Conservation (phyloP, 2,888 invertebrate genomes). For the Emmelina monodactyla region DNA sequence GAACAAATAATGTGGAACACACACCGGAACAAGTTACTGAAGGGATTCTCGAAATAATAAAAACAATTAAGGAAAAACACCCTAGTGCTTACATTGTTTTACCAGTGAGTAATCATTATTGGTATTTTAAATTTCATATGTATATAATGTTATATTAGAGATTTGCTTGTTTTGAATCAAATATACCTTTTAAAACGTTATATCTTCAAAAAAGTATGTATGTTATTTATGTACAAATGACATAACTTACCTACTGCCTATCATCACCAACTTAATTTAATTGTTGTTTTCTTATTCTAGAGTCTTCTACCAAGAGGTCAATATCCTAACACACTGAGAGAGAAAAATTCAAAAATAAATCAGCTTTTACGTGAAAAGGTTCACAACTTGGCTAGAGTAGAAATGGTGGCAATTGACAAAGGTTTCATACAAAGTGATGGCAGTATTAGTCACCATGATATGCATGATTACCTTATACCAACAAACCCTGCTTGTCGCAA, state of each 20-base stretch:
- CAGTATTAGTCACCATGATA: slow-evolving; percentile 86
- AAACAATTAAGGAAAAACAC: slow-evolving; percentile 77
- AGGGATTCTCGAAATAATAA: slow-evolving; percentile 81
- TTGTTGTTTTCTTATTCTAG: no score
- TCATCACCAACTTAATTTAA: no score
- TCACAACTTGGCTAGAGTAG: slow-evolving; percentile 71
- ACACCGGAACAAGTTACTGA: slow-evolving; percentile 82
- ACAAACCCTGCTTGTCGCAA: slow-evolving; percentile 88
- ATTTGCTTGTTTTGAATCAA: no score
- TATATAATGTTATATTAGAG: background rate
- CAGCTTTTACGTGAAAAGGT: slow-evolving; percentile 72
- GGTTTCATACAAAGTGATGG: slow-evolving; percentile 81
- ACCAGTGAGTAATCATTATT: slow-evolving; percentile 70
- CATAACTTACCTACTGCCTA: no score
- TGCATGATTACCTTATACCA: slow-evolving; percentile 90
- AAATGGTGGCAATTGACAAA: slow-evolving; percentile 81
- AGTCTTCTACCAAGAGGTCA: slow-evolving; percentile 89
- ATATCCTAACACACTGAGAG: slow-evolving; percentile 80
- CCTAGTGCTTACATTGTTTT: slow-evolving; percentile 83
- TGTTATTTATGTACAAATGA: no score
- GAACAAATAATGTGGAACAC: slow-evolving; percentile 86
- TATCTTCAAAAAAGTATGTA: no score
- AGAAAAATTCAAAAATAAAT: slow-evolving; percentile 80
- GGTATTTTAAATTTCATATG: background rate
- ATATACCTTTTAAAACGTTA: no score